Base-by-base conservation (phyloP, 2,113 vertebrate species). In the Macrotis lagotis region DNA sequence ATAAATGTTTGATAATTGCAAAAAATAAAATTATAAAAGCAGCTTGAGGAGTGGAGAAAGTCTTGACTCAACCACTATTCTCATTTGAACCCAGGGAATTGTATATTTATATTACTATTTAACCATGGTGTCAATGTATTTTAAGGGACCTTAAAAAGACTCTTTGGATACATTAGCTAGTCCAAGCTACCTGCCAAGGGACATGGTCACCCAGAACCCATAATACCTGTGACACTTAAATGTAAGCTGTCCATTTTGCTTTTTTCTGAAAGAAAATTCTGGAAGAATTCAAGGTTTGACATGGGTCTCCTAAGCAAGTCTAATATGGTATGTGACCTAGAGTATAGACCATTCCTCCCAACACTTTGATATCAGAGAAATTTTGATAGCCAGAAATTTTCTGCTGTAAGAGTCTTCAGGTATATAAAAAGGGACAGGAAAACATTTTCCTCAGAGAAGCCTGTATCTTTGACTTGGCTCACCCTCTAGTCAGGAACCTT, bases 201-300 rank as follows among this genome's bases (percentile, higher is more conserved):
- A 25, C 49, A 1, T 25, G 44, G 88, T 50, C n/a, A 48, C n/a
- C 28, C 49, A 44, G 88, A 8, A 0, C 0, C 0, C 28, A 24
- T 50, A 22, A 3, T 25, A 16, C 90, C 51, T 50, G 51, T 48
- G 44, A 37, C 37, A 7, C 25, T 53, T 25, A 74, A 55, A 55
- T 50, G 90, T 53, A 26, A 12, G 1, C 5, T 48, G 2, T 12
- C 37, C 24, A 44, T 52, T 48, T 52, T 47, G 8, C 50, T 55
- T 48, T 47, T n/a, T n/a, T n/a, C n/a, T n/a, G n/a, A n/a, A n/a
- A n/a, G n/a, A n/a, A n/a, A n/a, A n/a, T n/a, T 25, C 50, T 55
- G 26, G 48, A 8, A 48, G 28, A 9, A 1, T 2, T 9, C 66
- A 19, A 44, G n/a, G 22, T 16, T 12, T 59, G 51, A 0, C 37